A percentile compares a stretch with the other conserved stretches of the same genome.
Evolutionary conservation across 1,140 invertebrate species (phyloP).

Genomic region (Tetraneura akinire): DNA sequence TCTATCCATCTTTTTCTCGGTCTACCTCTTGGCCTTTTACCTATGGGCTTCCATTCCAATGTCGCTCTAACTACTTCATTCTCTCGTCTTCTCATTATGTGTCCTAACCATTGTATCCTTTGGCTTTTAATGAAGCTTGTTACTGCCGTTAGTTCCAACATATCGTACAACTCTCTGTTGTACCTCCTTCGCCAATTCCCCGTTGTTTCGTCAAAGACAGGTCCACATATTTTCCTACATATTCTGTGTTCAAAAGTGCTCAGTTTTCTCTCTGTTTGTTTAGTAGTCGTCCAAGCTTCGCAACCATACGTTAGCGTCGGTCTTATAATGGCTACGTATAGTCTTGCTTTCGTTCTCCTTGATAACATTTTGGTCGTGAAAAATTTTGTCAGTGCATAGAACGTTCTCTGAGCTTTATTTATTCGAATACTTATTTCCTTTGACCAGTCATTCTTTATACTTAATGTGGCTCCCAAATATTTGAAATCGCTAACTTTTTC

Average conservation of each 20-base stretch:
- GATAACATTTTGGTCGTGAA: conserved; percentile 1
- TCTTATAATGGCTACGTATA: not conserved
- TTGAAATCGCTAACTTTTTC: not conserved
- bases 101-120: conserved; percentile 9
- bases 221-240: not conserved
- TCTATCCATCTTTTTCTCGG: not conserved
- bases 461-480: not conserved
- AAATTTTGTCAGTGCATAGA: conserved; percentile 1
- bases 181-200: too few species aligned
- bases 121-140: not conserved
- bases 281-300: not conserved
- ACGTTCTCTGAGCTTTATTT: not conserved
- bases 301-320: not conserved
- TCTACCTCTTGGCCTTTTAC: not conserved
- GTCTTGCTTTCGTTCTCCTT: not conserved
- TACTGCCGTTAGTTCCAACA: not conserved
- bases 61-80: conserved; percentile 4
- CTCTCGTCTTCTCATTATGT: conserved; percentile 9
- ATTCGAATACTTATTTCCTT: not conserved
- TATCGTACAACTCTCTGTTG: too few species aligned
- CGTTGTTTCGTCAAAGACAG: not conserved
- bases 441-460: not conserved
- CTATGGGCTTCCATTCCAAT: conserved; percentile 1
- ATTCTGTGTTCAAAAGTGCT: not conserved
- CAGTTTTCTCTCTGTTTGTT: not conserved